phyloP scores from a whole-genome alignment of 2,888 invertebrate species.

The Dinocampus coccinellae region DNA sequence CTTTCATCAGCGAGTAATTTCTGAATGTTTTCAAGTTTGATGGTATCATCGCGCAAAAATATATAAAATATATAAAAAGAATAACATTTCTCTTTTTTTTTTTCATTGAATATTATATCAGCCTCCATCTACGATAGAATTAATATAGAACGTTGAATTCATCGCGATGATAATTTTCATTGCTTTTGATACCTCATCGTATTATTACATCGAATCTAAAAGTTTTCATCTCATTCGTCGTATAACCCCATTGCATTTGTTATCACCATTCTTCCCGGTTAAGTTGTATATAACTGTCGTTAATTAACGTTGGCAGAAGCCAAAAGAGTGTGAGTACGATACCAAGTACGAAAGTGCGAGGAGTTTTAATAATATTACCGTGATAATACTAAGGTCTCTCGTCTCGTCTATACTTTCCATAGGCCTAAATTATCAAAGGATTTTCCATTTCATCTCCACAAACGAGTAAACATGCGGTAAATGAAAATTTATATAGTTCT shows the following conservation, averaged over 20 bases:
- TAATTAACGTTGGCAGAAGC: not conserved
- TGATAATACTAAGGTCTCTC: not conserved
- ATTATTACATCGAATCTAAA: not conserved
- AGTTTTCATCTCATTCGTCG: not conserved
- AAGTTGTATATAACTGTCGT: not conserved
- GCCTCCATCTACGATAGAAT: not conserved
- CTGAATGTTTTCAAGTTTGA: not conserved
- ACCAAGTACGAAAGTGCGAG: not conserved
- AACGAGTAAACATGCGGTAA: not conserved
- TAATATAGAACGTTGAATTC: not conserved
- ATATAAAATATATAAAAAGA: not conserved
- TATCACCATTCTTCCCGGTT: not conserved
- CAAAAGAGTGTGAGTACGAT: not conserved
- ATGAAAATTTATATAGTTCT: not conserved
- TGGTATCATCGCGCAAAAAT: slow-evolving; percentile 21
- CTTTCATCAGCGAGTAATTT: not conserved
- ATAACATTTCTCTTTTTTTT: not conserved
- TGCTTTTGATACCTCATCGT: not conserved
- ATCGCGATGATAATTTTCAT: not conserved
- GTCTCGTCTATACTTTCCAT: not conserved
- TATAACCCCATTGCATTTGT: not conserved
- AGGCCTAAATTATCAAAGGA: slow-evolving; percentile 24
- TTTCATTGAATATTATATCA: not conserved
- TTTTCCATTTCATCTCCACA: slow-evolving; percentile 36
- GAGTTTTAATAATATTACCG: not conserved